Evolutionary conservation across 1,140 invertebrate species (phyloP).

Genomic region (Calephelis nemesis): DNA sequence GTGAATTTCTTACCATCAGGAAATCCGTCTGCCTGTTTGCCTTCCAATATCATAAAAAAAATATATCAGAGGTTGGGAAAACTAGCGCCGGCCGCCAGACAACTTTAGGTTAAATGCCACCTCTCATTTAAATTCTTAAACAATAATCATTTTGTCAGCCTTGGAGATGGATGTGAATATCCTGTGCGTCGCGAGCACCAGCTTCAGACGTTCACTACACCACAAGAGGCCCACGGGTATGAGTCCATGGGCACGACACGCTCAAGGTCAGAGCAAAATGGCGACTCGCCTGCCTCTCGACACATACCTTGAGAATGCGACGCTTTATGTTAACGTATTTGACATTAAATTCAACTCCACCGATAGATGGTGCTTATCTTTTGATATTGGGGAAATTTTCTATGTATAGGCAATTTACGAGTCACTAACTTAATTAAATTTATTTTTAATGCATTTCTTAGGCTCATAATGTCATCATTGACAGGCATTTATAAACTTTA

Average conservation of each 20-base stretch:
- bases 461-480: too few relatives aligned
- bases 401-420: background rate
- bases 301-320: slow-evolving; percentile 62
- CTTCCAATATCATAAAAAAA: too few relatives aligned
- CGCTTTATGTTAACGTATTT: background rate
- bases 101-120: background rate
- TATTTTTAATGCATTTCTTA: too few relatives aligned
- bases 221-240: slow-evolving; percentile 83
- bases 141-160: slow-evolving; percentile 80
- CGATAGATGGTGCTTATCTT: background rate
- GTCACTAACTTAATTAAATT: too few relatives aligned
- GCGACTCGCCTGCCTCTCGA: slow-evolving; percentile 35
- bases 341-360: background rate
- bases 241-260: slow-evolving; percentile 94
- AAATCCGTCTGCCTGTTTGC: too few relatives aligned
- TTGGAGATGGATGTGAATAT: slow-evolving; percentile 92
- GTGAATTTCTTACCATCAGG: too few relatives aligned
- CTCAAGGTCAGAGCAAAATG: slow-evolving; percentile 86
- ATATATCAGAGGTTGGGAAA: too few relatives aligned
- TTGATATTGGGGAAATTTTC: background rate
- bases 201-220: slow-evolving; percentile 72
- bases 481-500: too few relatives aligned
- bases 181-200: slow-evolving; percentile 88
- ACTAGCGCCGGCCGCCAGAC: too few relatives aligned
- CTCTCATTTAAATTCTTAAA: slow-evolving; percentile 5